Evolutionary conservation across 2,797 vertebrate genomes (phyloP).

Genomic region (Coilia nasus): DNA sequence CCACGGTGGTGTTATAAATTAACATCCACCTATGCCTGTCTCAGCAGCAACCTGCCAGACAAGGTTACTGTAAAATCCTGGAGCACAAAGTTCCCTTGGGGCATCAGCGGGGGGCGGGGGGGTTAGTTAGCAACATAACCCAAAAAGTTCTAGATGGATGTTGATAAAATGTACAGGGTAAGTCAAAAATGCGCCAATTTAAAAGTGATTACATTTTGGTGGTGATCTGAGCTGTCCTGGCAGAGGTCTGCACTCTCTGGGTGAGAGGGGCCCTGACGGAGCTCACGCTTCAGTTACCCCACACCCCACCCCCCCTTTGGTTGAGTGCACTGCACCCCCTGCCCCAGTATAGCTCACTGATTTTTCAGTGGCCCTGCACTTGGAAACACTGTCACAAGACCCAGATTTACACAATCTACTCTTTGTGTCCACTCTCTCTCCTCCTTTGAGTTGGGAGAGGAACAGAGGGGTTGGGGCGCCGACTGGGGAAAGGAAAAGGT

Average conservation of each 20-base stretch:
- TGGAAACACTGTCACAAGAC: conserved; percentile 72
- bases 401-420: conserved; percentile 72
- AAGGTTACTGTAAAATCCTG: neutral
- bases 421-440: conserved; percentile 62
- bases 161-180: too few relatives aligned
- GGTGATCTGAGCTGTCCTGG: too few relatives aligned
- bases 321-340: conserved; percentile 25
- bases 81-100: neutral
- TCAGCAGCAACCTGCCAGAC: neutral
- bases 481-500: conserved; percentile 32
- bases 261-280: conserved; percentile 51
- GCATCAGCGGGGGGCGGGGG: neutral
- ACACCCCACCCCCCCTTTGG: conserved; percentile 39
- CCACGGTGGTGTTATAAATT: neutral
- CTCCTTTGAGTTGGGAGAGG: conserved; percentile 11
- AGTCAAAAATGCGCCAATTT: too few relatives aligned
- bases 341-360: conserved; percentile 28
- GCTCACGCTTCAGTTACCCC: conserved; percentile 52
- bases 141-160: neutral
- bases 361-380: conserved; percentile 37
- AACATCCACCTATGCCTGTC: neutral
- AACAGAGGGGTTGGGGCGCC: conserved; percentile 21
- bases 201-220: too few relatives aligned
- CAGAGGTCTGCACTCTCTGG: too few relatives aligned
- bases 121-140: neutral